Evolutionary conservation across 2,113 vertebrate genomes (phyloP).

Genomic region (Falcunculus frontatus): DNA sequence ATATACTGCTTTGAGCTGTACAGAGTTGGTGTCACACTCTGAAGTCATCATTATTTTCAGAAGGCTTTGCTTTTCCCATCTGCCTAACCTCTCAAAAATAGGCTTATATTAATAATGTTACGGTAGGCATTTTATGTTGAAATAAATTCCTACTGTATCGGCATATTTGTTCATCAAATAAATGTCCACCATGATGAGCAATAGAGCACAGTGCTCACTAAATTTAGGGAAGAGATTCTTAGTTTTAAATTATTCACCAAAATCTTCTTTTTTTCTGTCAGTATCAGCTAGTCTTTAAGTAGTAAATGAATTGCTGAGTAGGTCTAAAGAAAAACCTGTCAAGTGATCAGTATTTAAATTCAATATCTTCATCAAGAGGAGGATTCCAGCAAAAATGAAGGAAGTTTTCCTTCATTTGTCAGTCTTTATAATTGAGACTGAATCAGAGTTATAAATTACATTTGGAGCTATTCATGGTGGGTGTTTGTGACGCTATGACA

Average conservation of each 20-base stretch:
- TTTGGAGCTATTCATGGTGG: not conserved
- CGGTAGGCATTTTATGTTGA: not conserved
- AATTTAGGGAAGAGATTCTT: not conserved
- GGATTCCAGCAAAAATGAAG: not conserved
- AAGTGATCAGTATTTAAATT: not conserved
- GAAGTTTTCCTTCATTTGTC: not conserved
- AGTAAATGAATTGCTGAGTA: not conserved
- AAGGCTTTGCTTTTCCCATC: not conserved
- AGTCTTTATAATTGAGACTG: not conserved
- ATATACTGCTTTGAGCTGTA: not conserved
- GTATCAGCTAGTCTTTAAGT: not conserved
- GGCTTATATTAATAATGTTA: not conserved
- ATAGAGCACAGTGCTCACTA: not conserved
- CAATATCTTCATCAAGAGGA: not conserved
- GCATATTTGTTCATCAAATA: not conserved
- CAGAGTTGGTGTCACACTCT: not conserved
- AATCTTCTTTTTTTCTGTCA: not conserved
- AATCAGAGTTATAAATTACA: not conserved
- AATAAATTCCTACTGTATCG: not conserved
- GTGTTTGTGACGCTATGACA: not conserved
- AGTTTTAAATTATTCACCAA: not conserved
- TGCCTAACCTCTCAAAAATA: not conserved
- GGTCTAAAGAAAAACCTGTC: not conserved
- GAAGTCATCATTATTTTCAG: conserved; percentile 59
- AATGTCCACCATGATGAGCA: not conserved